Evolutionary conservation across 2,113 vertebrate species (phyloP).

Genomic region (Marmota flaviventris): DNA sequence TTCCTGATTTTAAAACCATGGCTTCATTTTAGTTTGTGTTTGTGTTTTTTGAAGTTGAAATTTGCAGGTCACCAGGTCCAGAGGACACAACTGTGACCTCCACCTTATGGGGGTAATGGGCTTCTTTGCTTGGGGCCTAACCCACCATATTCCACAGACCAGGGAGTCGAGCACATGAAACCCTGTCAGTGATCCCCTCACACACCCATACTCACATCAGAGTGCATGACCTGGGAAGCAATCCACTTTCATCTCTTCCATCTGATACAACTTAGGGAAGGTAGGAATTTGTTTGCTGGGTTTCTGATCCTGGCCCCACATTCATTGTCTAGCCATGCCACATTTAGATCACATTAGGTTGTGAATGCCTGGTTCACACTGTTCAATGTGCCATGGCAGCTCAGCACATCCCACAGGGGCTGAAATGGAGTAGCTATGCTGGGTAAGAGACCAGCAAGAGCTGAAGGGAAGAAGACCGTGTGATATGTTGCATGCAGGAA

Average conservation of each 20-base stretch:
- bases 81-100: background rate
- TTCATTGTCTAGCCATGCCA: background rate
- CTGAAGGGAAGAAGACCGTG: background rate
- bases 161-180: background rate
- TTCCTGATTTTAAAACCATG: background rate
- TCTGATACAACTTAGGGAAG: background rate
- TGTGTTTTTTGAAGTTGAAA: background rate
- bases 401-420: fast-evolving
- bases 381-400: fast-evolving
- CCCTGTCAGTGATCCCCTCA: background rate
- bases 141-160: background rate
- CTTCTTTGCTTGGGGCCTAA: background rate
- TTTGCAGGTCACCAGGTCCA: background rate
- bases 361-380: background rate
- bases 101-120: background rate
- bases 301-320: background rate
- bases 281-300: background rate
- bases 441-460: background rate
- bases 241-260: background rate
- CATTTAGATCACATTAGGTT: too few relatives aligned
- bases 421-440: fast-evolving
- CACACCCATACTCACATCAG: background rate
- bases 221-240: background rate
- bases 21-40: background rate
- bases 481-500: background rate